Evolutionary conservation across 2,888 invertebrate genomes (phyloP).

Genomic region (Drosophila stalkeri): DNA sequence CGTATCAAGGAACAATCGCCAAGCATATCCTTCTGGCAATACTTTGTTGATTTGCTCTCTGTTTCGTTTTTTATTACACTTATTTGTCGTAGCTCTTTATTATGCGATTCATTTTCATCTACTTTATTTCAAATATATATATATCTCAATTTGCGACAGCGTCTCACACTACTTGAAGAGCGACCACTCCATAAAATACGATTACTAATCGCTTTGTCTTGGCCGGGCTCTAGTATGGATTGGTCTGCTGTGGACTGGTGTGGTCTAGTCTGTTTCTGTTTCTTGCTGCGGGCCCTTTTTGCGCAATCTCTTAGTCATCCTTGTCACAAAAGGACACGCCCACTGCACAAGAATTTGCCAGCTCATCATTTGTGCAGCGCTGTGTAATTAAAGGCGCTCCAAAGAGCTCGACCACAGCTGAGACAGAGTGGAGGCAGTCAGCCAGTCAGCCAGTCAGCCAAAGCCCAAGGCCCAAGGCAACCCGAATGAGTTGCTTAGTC

Average conservation of each 20-base stretch:
- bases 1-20: conserved; percentile 14
- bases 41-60: conserved; percentile 1
- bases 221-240: conserved; percentile 18
- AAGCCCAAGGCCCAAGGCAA: conserved; percentile 37
- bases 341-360: conserved; percentile 71
- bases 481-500: conserved; percentile 59
- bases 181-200: conserved; percentile 61
- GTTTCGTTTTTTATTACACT: conserved; percentile 58
- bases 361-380: conserved; percentile 75
- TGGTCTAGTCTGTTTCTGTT: conserved; percentile 11
- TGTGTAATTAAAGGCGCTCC: conserved; percentile 75
- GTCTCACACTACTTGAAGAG: conserved; percentile 18
- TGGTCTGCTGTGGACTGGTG: conserved; percentile 8
- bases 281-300: conserved; percentile 70
- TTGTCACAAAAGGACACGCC: conserved; percentile 33
- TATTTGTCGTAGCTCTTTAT: conserved; percentile 65
- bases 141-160: conserved; percentile 68
- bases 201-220: conserved; percentile 77
- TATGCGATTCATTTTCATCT: conserved; percentile 71
- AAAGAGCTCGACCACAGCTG: conserved; percentile 69
- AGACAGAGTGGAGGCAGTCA: conserved; percentile 7
- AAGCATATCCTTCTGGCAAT: not conserved
- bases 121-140: conserved; percentile 68
- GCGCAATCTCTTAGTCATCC: conserved; percentile 74
- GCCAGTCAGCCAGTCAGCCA: conserved; percentile 2